These are phyloP conservation scores for Corydoras maculifer DNA, from an alignment of 2,113 vertebrate genomes.

Conservation along the genomic window DNA sequence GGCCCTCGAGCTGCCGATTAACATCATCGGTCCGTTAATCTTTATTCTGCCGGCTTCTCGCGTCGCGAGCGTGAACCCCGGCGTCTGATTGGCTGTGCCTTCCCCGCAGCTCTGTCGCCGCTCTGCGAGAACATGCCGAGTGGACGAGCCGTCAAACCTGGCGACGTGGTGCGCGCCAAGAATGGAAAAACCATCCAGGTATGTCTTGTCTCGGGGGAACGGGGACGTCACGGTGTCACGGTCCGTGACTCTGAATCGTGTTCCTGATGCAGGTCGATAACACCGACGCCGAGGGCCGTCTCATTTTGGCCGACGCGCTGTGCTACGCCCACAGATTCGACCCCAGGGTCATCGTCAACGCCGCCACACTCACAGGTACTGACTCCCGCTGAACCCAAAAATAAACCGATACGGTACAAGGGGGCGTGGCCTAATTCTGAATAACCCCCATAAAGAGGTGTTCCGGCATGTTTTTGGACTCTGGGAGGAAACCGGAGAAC, in stretches of 20 bases:
- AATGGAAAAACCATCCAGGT: conserved; percentile 99
- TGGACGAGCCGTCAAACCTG: conserved; percentile 89
- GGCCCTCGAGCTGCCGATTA: conserved; percentile 80
- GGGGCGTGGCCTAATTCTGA: too few relatives aligned
- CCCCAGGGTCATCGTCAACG: conserved; percentile 81
- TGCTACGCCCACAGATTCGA: conserved; percentile 87
- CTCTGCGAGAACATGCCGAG: conserved; percentile 98
- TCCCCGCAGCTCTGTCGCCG: conserved; percentile 73
- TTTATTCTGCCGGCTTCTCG: too few relatives aligned
- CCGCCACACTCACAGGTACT: conserved; percentile 88
- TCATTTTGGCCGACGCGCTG: conserved; percentile 88
- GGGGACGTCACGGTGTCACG: too few relatives aligned
- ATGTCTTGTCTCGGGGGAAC: neutral
- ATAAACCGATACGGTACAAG: too few relatives aligned
- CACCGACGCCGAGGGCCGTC: conserved; percentile 85
- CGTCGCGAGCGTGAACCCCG: too few relatives aligned
- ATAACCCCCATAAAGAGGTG: too few relatives aligned
- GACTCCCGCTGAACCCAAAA: too few relatives aligned
- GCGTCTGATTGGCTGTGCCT: too few relatives aligned
- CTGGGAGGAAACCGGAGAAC: too few relatives aligned
- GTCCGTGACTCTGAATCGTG: too few relatives aligned
- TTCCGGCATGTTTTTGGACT: too few relatives aligned
- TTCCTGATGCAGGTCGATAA: too few relatives aligned
- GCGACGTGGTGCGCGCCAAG: conserved; percentile 73
- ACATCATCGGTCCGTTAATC: conserved; percentile 76